These are phyloP conservation scores for Podilymbus podiceps DNA, from an alignment of 2,113 vertebrate genomes.

Conservation along the genomic window DNA sequence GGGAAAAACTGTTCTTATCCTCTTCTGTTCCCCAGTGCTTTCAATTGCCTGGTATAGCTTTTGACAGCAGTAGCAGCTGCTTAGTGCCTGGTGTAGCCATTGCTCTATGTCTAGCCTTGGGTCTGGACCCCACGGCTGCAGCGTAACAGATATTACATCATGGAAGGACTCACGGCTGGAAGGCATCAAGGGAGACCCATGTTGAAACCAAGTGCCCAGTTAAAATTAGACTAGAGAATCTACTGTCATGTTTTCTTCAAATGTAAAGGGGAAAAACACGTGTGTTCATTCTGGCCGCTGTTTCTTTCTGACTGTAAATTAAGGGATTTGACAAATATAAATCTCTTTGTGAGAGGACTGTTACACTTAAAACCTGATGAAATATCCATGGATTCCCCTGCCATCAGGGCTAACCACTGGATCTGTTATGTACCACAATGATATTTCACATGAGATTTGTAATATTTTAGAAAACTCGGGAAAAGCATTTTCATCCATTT, in stretches of 20 bases:
- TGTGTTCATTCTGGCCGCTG: not conserved
- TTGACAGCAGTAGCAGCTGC: not conserved
- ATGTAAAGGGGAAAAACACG: not conserved
- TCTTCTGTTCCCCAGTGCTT: not conserved
- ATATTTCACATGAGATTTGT: not conserved
- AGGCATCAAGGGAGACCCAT: not conserved
- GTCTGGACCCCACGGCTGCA: not conserved
- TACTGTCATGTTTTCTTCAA: not conserved
- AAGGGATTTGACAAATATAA: not conserved
- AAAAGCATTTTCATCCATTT: not conserved
- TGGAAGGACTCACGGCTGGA: not conserved
- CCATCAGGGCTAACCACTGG: not conserved
- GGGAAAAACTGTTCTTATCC: not conserved
- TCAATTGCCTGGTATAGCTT: not conserved
- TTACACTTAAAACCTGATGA: not conserved
- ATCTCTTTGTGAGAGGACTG: not conserved
- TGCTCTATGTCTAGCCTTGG: not conserved
- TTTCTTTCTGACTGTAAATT: not conserved
- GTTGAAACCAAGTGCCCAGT: not conserved
- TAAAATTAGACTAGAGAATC: not conserved
- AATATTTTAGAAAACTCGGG: not conserved
- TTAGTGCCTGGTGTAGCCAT: not conserved
- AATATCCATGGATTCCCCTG: not conserved
- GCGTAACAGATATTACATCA: not conserved
- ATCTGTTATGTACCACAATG: not conserved